Base-by-base conservation (phyloP, 1,140 invertebrate species). In the Atta colombica region DNA sequence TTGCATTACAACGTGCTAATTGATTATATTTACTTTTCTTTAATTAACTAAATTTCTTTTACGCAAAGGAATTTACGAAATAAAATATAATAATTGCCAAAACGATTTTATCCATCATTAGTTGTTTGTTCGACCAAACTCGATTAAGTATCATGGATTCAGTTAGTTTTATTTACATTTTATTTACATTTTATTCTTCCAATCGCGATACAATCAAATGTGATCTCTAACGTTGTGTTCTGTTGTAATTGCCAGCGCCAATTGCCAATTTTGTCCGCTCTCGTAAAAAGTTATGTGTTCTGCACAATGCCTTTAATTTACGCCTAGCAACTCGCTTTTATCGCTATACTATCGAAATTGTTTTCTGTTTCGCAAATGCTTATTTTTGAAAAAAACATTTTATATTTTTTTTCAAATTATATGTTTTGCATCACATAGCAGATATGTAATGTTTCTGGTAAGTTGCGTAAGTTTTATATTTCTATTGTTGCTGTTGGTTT, bases 261-360 rank as follows among this genome's bases (percentile, higher is more conserved):
- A 35, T 31, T 65, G 31, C 75, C 51, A 86, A 86, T 89, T 89
- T 65, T 31, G 7, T 51, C 25, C 16, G 68, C 45, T 88, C 72
- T 89, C 88, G 77, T 89, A 82, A 87, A 86, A 88, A 87, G 65
- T 71, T 25, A 58, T 0, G n/a, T 28, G 39, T 25, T n/a, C 66
- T 39, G 35, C 60, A 21, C 39, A 49, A 18, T 55, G 35, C 51
- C n/a, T 82, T 87, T n/a, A 53, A 77, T 87, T 71, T 60, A 16
- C 74, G 86, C 55, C 68, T 71, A 55, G 66, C 71, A 14, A 49
- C 14, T 18, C 18, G 25, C 28, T 39, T 86, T 86, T 77, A 86
- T 66, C 51, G 77, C 45, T 39, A 58, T 10, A 39, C 49, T 66
- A 75, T 63, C 45, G 35, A 25, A 35, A 51, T 60, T 53, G 60